Conservation (phyloP, 2,888 invertebrate genomes). For the Lasioglossum pauxillum region DNA sequence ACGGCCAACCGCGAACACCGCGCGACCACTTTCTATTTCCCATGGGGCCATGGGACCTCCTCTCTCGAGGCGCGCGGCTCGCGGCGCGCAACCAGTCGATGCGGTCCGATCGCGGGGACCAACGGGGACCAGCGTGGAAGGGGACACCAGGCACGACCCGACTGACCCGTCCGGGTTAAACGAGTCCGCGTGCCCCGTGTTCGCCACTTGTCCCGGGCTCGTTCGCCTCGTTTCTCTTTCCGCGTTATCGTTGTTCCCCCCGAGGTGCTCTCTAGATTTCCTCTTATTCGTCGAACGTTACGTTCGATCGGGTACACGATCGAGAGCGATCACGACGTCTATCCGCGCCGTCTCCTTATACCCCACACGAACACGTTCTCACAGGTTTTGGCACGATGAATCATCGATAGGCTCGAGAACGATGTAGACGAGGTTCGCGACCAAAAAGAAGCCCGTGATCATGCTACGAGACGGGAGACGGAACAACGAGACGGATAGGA, state of each 20-base stretch:
- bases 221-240: slow-evolving; percentile 52
- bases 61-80: neutral
- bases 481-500: slow-evolving; percentile 32
- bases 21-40: slow-evolving; percentile 73
- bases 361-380: slow-evolving; percentile 49
- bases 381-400: slow-evolving; percentile 61
- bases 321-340: slow-evolving; percentile 52
- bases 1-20: slow-evolving; percentile 53
- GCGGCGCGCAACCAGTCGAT: slow-evolving; percentile 35
- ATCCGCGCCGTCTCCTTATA: slow-evolving; percentile 34
- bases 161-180: slow-evolving; percentile 58
- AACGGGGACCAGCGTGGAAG: slow-evolving; percentile 5
- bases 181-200: slow-evolving; percentile 56
- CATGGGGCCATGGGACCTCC: slow-evolving; percentile 63
- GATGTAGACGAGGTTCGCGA: slow-evolving; percentile 38
- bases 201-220: slow-evolving; percentile 61
- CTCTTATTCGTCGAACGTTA: slow-evolving; percentile 7
- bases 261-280: neutral
- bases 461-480: neutral
- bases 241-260: slow-evolving; percentile 26
- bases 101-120: slow-evolving; percentile 34
- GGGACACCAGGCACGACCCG: slow-evolving; percentile 32
- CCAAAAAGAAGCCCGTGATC: slow-evolving; percentile 24
- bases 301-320: slow-evolving; percentile 39
- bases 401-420: slow-evolving; percentile 49